Base-by-base conservation (phyloP, 1,140 invertebrate species). In the Antheraea mylitta region DNA sequence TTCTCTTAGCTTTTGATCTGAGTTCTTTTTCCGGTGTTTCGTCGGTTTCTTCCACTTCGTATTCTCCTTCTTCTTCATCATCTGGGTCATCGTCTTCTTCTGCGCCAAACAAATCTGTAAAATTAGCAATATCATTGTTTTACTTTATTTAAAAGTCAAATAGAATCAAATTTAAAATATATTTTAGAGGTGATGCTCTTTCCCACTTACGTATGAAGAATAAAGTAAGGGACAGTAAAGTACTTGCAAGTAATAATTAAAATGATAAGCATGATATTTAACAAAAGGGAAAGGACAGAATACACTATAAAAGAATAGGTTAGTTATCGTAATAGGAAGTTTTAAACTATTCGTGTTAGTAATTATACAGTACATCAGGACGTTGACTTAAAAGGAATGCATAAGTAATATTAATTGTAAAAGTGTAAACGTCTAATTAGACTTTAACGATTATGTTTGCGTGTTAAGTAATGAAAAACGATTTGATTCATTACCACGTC, bases 31-130 rank as follows among this genome's bases (percentile, higher is more conserved):
- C 67, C 64, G 53, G 18, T 48, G 64, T 66, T 79, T 53, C 66
- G 36, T 62, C 61, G n/a, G 22, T 77, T 30, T 82, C 82, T 66
- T 83, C 80, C 7, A 80, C 73, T 18, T 86, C 81, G 18, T 80
- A 72, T 36, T 89, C 86, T 48, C 78, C 81, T 1, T 86, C 76
- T 7, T 85, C 81, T 1, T 88, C 85, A 36, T 90, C 87, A 16
- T 77, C 74, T 30, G 85, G 79, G 16, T 80, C 79, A 9, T 90
- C 85, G 19, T 86, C 86, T 19, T 84, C 81, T 22, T 85, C 84
- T 36, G 75, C 76, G 70, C 89, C 87, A 66, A 90, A 85, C 75
- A 88, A 78, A 80, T 88, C 83, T 90, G 82, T 9, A 91, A 90
- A 9, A 42, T 42, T 2, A 10, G 53, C 48, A 63, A 65, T 62